Evolutionary conservation across 2,113 vertebrate genomes (phyloP).

Genomic region (Gambusia affinis): DNA sequence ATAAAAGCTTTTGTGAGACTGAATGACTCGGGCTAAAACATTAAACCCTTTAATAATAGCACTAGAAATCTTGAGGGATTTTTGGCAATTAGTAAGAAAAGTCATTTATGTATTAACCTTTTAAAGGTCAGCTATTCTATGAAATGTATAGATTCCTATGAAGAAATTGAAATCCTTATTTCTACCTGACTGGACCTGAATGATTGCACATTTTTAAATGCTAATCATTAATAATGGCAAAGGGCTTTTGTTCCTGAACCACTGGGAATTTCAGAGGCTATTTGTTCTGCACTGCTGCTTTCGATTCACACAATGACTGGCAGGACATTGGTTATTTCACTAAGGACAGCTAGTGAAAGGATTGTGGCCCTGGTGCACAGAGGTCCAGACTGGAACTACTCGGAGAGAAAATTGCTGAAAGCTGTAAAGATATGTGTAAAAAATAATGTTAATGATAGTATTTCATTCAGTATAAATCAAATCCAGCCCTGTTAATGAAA

Average conservation of each 20-base stretch:
- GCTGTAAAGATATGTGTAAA: constrained; percentile 1
- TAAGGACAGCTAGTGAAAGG: constrained; percentile 21
- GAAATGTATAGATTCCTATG: constrained; percentile 53
- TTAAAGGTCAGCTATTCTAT: constrained; percentile 10
- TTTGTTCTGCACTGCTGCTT: constrained; percentile 53
- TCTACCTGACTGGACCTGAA: constrained; percentile 47
- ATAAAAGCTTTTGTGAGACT: background rate
- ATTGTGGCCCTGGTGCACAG: constrained; percentile 19
- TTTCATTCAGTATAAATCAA: background rate
- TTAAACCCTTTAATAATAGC: constrained; percentile 4
- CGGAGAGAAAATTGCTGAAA: constrained; percentile 18
- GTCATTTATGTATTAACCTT: constrained; percentile 24
- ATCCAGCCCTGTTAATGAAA: background rate
- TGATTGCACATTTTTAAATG: constrained; percentile 33
- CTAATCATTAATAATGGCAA: constrained; percentile 37
- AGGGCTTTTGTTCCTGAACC: constrained; percentile 18
- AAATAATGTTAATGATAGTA: background rate
- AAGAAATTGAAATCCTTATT: constrained; percentile 41
- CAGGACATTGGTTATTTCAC: constrained; percentile 32
- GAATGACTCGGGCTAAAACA: background rate
- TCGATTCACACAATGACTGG: constrained; percentile 27
- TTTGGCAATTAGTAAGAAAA: constrained; percentile 23
- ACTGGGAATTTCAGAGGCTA: constrained; percentile 22
- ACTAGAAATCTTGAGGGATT: constrained; percentile 15
- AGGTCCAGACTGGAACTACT: constrained; percentile 14